These are phyloP conservation scores for Schizothorax lantsangensis DNA, from an alignment of 2,797 vertebrate species.

Conservation along the genomic window DNA sequence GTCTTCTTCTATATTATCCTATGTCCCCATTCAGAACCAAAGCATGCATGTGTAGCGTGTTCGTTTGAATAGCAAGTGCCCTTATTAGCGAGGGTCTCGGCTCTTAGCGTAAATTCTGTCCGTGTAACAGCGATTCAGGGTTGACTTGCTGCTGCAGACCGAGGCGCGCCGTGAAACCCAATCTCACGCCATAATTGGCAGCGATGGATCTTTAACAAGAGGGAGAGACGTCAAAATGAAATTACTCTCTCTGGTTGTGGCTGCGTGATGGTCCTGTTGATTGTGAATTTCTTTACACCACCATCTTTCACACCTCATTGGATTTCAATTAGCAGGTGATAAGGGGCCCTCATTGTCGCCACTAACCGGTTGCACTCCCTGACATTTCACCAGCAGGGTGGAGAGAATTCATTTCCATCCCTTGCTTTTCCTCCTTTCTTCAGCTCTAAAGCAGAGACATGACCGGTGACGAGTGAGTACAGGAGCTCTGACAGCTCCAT, in stretches of 20 bases:
- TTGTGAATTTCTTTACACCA: constrained; percentile 62
- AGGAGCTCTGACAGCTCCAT: constrained; percentile 49
- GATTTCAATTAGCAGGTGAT: constrained; percentile 71
- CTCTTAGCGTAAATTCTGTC: neutral
- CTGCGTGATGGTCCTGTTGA: constrained; percentile 61
- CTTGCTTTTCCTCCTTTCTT: constrained; percentile 16
- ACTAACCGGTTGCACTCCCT: constrained; percentile 60
- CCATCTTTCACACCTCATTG: constrained; percentile 69
- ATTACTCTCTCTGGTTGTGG: constrained; percentile 57
- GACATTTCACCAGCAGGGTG: constrained; percentile 61
- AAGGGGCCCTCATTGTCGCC: constrained; percentile 55
- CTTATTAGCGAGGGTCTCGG: neutral
- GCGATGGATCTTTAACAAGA: constrained; percentile 63
- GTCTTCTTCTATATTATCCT: neutral
- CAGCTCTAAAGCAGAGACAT: constrained; percentile 9
- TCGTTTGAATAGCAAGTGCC: neutral
- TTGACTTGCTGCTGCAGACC: constrained; percentile 21
- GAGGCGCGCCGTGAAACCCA: constrained; percentile 56
- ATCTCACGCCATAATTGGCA: constrained; percentile 62
- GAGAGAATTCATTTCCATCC: constrained; percentile 60
- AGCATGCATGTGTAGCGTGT: neutral
- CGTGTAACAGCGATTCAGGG: constrained; percentile 12
- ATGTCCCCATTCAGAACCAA: neutral
- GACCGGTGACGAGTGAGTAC: neutral
- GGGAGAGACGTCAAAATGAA: constrained; percentile 64